Evolutionary conservation across 2,888 invertebrate genomes (phyloP).

Genomic region (Drosophila rubida): DNA sequence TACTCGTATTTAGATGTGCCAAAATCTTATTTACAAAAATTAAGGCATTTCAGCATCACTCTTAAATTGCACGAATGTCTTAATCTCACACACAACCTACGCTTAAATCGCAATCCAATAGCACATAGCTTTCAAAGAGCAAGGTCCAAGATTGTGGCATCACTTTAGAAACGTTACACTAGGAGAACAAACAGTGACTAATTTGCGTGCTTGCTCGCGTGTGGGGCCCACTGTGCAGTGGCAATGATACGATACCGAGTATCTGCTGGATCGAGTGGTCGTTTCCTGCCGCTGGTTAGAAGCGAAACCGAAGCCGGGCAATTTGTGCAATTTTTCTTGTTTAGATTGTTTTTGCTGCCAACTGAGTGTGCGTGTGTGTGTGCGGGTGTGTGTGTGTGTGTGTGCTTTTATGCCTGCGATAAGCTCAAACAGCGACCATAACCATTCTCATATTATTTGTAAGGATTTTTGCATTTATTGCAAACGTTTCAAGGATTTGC

Average conservation of each 20-base stretch:
- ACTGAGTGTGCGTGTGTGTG: constrained; percentile 30
- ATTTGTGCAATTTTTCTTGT: constrained; percentile 77
- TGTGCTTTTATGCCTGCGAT: constrained; percentile 73
- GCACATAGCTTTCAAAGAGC: no score
- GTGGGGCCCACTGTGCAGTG: constrained; percentile 40
- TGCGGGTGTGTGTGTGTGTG: constrained; percentile 34
- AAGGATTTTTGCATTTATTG: constrained; percentile 81
- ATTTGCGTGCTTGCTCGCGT: not conserved
- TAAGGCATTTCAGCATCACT: no score
- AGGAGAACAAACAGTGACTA: no score
- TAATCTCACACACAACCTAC: no score
- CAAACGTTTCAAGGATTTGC: constrained; percentile 73
- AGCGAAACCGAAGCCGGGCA: constrained; percentile 70
- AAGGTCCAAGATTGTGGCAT: no score
- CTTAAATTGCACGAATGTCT: no score
- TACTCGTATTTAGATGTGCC: no score
- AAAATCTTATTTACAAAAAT: no score
- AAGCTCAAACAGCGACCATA: constrained; percentile 74
- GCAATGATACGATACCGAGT: constrained; percentile 49
- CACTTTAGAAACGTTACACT: no score
- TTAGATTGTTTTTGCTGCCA: constrained; percentile 70
- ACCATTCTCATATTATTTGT: constrained; percentile 80
- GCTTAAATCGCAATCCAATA: no score
- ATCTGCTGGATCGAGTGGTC: constrained; percentile 48
- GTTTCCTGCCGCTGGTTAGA: constrained; percentile 66